Conservation (phyloP, 2,888 invertebrate species). For the Lacanobia oleracea region DNA sequence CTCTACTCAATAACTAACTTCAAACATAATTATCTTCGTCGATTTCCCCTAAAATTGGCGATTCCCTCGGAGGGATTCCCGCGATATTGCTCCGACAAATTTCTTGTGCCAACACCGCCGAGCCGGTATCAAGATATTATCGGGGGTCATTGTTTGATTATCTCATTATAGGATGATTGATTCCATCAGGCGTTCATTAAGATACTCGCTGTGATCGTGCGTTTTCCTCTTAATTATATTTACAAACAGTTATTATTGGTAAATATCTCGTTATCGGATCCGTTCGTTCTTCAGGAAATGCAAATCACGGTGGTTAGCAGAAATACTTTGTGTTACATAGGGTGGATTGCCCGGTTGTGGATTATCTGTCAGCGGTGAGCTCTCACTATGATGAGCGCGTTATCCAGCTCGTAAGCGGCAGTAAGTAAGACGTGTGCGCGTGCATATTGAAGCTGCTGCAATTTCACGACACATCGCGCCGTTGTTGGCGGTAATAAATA, state of each 20-base stretch:
- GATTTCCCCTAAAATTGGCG: conserved; percentile 89
- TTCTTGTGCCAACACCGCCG: conserved; percentile 87
- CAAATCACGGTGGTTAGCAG: conserved; percentile 3
- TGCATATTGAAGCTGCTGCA: conserved; percentile 80
- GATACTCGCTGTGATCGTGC: conserved; percentile 62
- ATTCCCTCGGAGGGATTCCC: conserved; percentile 84
- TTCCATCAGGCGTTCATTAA: conserved; percentile 83
- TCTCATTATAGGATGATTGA: conserved; percentile 88
- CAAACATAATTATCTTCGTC: conserved; percentile 90
- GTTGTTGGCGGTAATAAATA: conserved; percentile 84
- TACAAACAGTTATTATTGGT: conserved; percentile 56
- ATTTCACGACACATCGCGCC: conserved; percentile 80
- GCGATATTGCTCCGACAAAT: conserved; percentile 86
- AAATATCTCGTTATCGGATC: conserved; percentile 24
- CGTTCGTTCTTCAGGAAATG: neutral
- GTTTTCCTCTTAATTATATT: conserved; percentile 60
- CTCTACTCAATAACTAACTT: conserved; percentile 89
- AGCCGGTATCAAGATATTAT: conserved; percentile 82
- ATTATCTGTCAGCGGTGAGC: neutral
- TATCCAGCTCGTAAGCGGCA: conserved; percentile 63
- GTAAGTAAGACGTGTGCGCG: conserved; percentile 71
- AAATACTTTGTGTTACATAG: neutral
- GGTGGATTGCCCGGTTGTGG: neutral
- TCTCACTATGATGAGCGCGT: conserved; percentile 63
- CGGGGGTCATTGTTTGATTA: conserved; percentile 88